A percentile compares a stretch with the other conserved stretches of the same genome.
Evolutionary conservation across 2,888 invertebrate species (phyloP).

Genomic region (Noctua janthe): DNA sequence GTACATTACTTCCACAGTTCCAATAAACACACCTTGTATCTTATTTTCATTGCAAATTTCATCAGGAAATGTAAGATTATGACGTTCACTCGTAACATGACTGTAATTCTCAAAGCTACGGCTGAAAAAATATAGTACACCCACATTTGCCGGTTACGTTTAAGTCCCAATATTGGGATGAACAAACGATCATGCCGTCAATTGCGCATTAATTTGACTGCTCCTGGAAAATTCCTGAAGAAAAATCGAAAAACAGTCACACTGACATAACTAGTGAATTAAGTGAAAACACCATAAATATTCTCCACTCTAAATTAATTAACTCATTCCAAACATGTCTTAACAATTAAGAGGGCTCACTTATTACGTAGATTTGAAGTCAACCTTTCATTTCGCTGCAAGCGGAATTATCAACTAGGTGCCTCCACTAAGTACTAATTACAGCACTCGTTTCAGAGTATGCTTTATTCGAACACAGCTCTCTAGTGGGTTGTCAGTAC

Average conservation of each 20-base stretch:
- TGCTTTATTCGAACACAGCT: slow-evolving; percentile 66
- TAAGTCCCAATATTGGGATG: background rate
- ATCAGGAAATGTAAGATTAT: background rate
- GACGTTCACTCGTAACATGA: background rate
- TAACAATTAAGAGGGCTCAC: slow-evolving; percentile 10
- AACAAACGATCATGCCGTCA: background rate
- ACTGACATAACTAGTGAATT: background rate
- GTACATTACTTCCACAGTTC: background rate
- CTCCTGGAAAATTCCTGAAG: background rate
- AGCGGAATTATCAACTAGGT: slow-evolving; percentile 36
- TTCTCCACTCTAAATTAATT: background rate
- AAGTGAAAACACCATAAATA: background rate
- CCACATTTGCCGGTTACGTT: background rate
- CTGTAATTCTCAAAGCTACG: too few species aligned
- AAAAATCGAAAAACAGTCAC: background rate
- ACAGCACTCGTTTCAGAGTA: slow-evolving; percentile 55
- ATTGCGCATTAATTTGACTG: background rate
- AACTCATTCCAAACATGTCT: background rate
- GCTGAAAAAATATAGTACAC: background rate
- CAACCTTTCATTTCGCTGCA: slow-evolving; percentile 19
- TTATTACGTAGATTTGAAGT: slow-evolving; percentile 27
- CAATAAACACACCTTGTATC: background rate
- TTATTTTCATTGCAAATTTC: background rate
- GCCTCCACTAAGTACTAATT: slow-evolving; percentile 62
- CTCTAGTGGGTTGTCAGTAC: slow-evolving; percentile 63